Evolutionary conservation across 2,113 vertebrate species (phyloP).

Genomic region (Grantiella picta): DNA sequence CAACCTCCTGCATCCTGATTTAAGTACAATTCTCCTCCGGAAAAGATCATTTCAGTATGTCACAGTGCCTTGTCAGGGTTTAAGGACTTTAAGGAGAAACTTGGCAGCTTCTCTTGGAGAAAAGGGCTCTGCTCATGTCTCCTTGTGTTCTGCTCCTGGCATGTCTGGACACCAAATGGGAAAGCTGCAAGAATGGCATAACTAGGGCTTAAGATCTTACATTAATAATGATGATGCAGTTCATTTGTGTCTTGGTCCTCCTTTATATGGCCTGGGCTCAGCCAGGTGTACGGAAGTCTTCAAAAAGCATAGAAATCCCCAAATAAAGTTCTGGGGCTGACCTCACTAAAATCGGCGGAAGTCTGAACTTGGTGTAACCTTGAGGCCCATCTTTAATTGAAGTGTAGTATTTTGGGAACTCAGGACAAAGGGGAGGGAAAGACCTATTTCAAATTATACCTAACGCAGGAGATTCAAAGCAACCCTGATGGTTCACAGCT

Average conservation of each 20-base stretch:
- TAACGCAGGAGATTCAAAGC: background rate
- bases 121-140: background rate
- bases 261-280: background rate
- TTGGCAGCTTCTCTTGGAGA: background rate
- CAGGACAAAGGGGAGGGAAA: background rate
- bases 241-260: background rate
- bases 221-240: background rate
- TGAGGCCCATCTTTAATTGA: background rate
- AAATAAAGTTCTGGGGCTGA: background rate
- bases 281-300: background rate
- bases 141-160: background rate
- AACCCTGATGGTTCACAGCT: background rate
- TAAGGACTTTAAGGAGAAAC: background rate
- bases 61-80: background rate
- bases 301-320: background rate
- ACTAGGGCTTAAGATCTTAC: background rate
- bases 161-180: background rate
- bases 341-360: background rate
- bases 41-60: background rate
- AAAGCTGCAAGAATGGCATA: background rate
- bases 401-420: background rate
- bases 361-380: constrained; percentile 11
- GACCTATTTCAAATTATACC: background rate
- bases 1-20: background rate
- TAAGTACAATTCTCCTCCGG: background rate